A percentile compares a stretch with the other conserved stretches of the same genome.
Conservation (phyloP, 1,140 invertebrate genomes). For the Lanistes nyassanus region DNA sequence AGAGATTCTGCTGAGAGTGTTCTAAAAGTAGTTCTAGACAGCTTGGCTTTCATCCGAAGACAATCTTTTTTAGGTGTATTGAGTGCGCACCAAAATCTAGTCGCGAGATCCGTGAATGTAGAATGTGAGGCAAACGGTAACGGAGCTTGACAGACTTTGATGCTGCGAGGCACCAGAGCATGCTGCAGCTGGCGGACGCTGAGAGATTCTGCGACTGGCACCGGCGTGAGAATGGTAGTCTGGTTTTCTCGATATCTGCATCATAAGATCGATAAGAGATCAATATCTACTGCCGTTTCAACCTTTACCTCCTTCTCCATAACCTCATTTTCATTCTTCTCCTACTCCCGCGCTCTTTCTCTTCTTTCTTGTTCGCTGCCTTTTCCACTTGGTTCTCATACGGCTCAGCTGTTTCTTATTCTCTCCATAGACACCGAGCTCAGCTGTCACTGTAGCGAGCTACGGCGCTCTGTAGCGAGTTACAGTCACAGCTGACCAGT, state of each 20-base stretch:
- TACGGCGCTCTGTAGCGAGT: no score
- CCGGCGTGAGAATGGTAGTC: neutral
- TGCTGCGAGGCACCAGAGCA: constrained; percentile 11
- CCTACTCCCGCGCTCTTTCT: neutral
- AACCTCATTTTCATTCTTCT: neutral
- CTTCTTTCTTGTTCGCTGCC: constrained; percentile 19
- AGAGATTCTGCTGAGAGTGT: no score
- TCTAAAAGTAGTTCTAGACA: no score
- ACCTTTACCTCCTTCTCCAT: constrained; percentile 8
- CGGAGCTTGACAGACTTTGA: constrained; percentile 22
- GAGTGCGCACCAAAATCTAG: no score
- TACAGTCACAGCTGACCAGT: no score
- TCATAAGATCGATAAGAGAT: no score
- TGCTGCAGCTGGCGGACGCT: neutral
- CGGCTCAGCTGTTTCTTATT: no score
- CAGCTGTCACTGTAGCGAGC: constrained; percentile 13
- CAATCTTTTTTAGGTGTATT: no score
- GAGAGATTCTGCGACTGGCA: neutral
- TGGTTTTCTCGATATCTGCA: neutral
- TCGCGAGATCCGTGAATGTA: neutral
- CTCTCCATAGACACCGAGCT: neutral
- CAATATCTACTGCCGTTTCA: constrained; percentile 6
- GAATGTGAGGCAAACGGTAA: neutral
- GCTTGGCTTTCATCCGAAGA: no score
- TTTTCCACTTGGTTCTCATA: constrained; percentile 10